phyloP scores from a whole-genome alignment of 2,113 vertebrate species.

The Eurystomus gularis region DNA sequence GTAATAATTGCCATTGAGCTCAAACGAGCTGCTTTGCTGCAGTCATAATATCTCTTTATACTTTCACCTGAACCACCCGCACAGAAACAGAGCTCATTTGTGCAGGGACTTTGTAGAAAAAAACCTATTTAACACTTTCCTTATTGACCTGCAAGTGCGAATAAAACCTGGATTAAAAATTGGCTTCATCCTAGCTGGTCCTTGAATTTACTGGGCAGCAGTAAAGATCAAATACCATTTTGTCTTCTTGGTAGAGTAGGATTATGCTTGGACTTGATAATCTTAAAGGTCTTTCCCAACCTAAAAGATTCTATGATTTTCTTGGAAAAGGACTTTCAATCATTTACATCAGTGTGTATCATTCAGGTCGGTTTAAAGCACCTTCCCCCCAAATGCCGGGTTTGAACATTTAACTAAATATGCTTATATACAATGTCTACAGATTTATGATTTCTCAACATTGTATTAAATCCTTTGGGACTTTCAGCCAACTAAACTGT shows the following conservation, averaged over 20 bases:
- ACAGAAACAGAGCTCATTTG: background rate
- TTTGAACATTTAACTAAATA: conserved; percentile 2
- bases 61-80: background rate
- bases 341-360: background rate
- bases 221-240: background rate
- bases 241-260: background rate
- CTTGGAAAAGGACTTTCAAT: background rate
- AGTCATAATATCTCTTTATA: background rate
- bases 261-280: no score
- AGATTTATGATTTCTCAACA: background rate
- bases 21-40: background rate
- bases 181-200: background rate
- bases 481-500: background rate
- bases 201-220: background rate
- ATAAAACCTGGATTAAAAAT: background rate
- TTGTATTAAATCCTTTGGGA: background rate
- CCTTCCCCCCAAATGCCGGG: background rate
- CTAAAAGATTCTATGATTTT: no score
- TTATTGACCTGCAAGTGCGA: background rate
- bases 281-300: no score
- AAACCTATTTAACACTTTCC: background rate
- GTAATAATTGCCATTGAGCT: background rate
- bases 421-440: background rate
- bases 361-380: background rate
- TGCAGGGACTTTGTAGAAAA: background rate